These are phyloP conservation scores for Bergia puertoricense DNA, from an alignment of 92 coral and sea anemone genomes.

Conservation along the genomic window DNA sequence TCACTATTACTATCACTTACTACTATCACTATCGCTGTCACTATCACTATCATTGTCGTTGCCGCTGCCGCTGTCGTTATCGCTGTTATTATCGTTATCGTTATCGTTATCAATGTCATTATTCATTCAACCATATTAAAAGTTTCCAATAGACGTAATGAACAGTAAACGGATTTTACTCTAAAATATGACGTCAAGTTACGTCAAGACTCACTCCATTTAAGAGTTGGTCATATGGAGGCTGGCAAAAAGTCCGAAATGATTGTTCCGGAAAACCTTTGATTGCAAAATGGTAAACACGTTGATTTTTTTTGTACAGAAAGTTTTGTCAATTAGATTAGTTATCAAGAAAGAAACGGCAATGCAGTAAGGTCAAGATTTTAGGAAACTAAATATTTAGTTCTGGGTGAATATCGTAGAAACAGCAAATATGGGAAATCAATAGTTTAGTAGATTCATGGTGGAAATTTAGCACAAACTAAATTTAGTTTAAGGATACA, in stretches of 20 bases:
- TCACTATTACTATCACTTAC: too few relatives aligned
- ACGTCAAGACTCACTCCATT: constrained; percentile 21
- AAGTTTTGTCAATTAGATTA: neutral
- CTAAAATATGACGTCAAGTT: constrained; percentile 1
- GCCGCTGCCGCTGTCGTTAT: too few relatives aligned
- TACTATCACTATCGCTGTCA: too few relatives aligned
- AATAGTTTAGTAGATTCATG: neutral
- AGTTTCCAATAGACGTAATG: constrained; percentile 19
- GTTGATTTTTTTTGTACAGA: neutral
- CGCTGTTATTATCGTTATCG: too few relatives aligned
- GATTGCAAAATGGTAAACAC: constrained; percentile 1
- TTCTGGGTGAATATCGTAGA: neutral
- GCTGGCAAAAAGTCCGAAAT: neutral
- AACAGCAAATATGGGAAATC: neutral
- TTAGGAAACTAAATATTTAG: neutral
- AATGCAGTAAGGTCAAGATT: neutral
- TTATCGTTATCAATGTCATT: neutral
- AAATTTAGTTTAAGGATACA: neutral
- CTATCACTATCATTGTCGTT: too few relatives aligned
- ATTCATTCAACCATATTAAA: neutral
- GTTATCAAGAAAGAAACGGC: neutral
- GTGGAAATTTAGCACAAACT: neutral
- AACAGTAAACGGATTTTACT: neutral
- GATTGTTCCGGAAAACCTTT: neutral
- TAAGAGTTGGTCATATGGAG: neutral